These are phyloP conservation scores for Aldrovandia affinis DNA, from an alignment of 2,797 vertebrate species.

Conservation along the genomic window DNA sequence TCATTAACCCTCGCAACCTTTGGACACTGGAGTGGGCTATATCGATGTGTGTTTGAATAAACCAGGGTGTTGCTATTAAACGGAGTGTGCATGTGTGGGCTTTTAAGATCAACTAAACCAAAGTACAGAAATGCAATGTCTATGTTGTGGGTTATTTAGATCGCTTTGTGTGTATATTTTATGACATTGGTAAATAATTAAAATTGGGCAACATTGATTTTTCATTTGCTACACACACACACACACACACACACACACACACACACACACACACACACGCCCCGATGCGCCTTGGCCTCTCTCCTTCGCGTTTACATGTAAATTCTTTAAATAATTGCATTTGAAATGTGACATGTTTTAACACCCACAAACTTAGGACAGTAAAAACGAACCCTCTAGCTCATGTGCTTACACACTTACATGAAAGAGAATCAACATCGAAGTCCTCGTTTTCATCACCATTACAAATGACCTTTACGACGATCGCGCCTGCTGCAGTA, in stretches of 20 bases:
- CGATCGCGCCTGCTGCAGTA: conserved; percentile 1
- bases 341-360: background rate
- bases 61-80: background rate
- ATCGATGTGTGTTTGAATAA: background rate
- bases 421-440: background rate
- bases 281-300: background rate
- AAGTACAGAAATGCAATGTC: background rate
- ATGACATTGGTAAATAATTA: background rate
- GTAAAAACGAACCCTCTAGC: background rate
- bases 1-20: background rate
- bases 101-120: background rate
- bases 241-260: no score
- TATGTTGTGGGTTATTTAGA: background rate
- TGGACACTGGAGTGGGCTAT: conserved; percentile 1
- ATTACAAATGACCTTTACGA: conserved; percentile 13
- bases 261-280: no score
- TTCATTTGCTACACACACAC: background rate
- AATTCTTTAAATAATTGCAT: background rate
- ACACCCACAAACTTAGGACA: background rate
- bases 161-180: background rate
- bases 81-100: background rate
- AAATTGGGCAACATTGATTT: background rate
- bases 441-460: background rate
- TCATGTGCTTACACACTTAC: background rate
- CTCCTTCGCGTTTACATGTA: background rate